Evolutionary conservation across 2,797 vertebrate species (phyloP).

Genomic region (Knipowitschia caucasica): DNA sequence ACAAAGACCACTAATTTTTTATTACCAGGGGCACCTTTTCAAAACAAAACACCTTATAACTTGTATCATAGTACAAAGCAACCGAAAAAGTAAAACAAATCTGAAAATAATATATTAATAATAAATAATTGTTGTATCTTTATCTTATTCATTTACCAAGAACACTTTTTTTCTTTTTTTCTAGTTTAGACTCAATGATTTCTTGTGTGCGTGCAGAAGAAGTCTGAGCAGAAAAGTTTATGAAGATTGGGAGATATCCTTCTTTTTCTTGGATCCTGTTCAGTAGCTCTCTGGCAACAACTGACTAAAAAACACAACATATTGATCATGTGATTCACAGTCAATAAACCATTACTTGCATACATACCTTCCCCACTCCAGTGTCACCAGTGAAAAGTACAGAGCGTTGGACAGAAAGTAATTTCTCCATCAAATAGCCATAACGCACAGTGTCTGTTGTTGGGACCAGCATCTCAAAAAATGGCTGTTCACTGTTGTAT

Average conservation of each 20-base stretch:
- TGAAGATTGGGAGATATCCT: conserved; percentile 80
- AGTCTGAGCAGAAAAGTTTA: conserved; percentile 86
- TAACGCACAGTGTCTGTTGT: conserved; percentile 86
- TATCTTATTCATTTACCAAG: conserved; percentile 59
- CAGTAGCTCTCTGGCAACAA: conserved; percentile 81
- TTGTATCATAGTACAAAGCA: background rate
- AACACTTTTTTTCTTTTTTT: conserved; percentile 85
- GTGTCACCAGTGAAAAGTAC: conserved; percentile 85
- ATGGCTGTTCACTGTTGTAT: conserved; percentile 76
- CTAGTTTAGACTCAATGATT: conserved; percentile 86
- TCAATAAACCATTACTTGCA: background rate
- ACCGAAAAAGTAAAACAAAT: no score
- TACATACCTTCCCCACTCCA: conserved; percentile 86
- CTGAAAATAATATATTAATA: background rate
- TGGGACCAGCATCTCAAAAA: conserved; percentile 89
- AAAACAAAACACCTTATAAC: background rate
- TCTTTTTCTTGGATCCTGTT: conserved; percentile 78
- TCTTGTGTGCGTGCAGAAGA: conserved; percentile 84
- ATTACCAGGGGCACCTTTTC: conserved; percentile 77
- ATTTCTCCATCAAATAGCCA: conserved; percentile 86
- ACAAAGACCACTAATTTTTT: conserved; percentile 84
- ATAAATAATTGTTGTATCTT: background rate
- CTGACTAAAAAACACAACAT: conserved; percentile 63
- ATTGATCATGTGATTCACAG: background rate
- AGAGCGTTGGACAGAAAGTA: conserved; percentile 80